These are phyloP conservation scores for Synanthedon tipuliformis DNA, from an alignment of 2,888 invertebrate species.

Conservation along the genomic window DNA sequence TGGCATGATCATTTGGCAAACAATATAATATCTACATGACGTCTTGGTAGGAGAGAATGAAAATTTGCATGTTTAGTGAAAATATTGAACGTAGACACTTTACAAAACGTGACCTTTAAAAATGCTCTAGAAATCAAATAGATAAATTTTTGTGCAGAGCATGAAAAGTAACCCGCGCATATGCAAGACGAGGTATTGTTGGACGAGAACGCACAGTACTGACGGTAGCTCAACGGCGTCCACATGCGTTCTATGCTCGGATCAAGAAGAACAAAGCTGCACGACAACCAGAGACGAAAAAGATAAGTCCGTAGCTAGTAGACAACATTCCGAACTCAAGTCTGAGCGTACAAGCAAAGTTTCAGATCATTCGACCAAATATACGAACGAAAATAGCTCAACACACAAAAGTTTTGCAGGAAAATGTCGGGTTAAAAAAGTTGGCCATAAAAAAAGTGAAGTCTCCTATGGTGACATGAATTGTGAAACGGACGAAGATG, in stretches of 20 bases:
- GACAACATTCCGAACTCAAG: conserved; percentile 3
- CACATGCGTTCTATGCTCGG: conserved; percentile 47
- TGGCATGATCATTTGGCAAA: too few species aligned
- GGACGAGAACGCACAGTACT: conserved; percentile 26
- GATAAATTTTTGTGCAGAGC: conserved; percentile 51
- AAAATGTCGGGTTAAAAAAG: conserved; percentile 19
- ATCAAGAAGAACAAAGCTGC: conserved; percentile 21
- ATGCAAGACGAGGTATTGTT: conserved; percentile 23
- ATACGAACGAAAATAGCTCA: conserved; percentile 15
- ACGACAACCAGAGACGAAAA: conserved; percentile 1
- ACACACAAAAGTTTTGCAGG: conserved; percentile 19
- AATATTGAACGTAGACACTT: background rate
- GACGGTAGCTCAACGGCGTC: conserved; percentile 45
- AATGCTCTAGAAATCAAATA: conserved; percentile 1
- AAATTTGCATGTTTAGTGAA: background rate
- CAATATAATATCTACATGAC: too few species aligned
- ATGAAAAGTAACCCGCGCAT: conserved; percentile 32
- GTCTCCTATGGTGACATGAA: conserved; percentile 35
- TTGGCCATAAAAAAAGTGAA: conserved; percentile 20
- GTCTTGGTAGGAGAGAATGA: background rate
- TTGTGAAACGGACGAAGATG: conserved; percentile 39
- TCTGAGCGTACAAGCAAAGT: conserved; percentile 10
- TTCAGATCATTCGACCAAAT: conserved; percentile 11
- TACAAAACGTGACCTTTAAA: background rate
- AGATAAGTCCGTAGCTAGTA: conserved; percentile 30